phyloP scores from a whole-genome alignment of 2,888 invertebrate genomes.

The Halictus quadricinctus region DNA sequence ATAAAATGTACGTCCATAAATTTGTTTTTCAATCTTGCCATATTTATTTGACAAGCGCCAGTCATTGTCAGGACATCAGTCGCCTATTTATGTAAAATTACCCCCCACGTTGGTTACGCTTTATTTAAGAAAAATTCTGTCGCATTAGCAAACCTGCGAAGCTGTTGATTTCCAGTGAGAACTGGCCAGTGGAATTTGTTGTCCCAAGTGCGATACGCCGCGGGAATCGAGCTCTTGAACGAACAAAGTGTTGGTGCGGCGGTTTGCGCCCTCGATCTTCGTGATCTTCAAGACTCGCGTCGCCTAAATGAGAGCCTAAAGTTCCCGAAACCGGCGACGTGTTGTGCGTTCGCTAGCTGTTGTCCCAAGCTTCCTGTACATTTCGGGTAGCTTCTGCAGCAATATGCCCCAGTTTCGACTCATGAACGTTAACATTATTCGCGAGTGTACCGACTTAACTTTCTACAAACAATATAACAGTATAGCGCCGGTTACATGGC shows the following conservation, averaged over 20 bases:
- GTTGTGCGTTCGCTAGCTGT: constrained; percentile 2
- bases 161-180: too few species aligned
- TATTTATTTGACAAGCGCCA: too few species aligned
- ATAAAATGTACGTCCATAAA: too few species aligned
- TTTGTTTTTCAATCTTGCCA: too few species aligned
- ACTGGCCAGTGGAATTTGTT: neutral
- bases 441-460: neutral
- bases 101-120: too few species aligned
- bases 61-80: too few species aligned
- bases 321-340: neutral
- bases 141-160: too few species aligned
- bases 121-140: too few species aligned
- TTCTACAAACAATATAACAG: neutral
- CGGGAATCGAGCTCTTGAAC: neutral
- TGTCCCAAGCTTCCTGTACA: constrained; percentile 5
- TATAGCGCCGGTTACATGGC: neutral
- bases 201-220: neutral
- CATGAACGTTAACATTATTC: neutral
- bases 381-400: constrained; percentile 2
- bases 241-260: neutral
- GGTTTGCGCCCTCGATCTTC: neutral
- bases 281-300: neutral
- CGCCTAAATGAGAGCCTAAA: neutral
- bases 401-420: constrained; percentile 2
- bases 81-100: too few species aligned